These are phyloP conservation scores for Anthophora plumipes DNA, from an alignment of 2,888 invertebrate species.

Conservation along the genomic window DNA sequence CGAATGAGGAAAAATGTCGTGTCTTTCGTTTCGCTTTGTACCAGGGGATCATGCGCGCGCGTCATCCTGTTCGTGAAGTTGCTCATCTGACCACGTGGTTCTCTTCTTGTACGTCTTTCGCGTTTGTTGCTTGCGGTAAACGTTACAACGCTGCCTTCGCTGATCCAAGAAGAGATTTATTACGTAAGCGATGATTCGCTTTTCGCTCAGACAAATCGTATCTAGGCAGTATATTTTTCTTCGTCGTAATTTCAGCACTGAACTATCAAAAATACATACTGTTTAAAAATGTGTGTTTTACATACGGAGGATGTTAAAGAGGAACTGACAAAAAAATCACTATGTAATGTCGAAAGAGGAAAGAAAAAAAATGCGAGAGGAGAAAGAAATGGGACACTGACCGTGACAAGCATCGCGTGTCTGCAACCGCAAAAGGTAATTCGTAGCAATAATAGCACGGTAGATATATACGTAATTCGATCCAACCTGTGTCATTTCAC, in stretches of 20 bases:
- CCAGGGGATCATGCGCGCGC: neutral
- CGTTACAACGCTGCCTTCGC: constrained; percentile 4
- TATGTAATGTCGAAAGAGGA: neutral
- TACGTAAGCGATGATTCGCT: constrained; percentile 14
- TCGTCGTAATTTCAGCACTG: constrained; percentile 1
- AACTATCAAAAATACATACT: neutral
- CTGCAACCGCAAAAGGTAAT: constrained; percentile 57
- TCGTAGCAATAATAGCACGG: constrained; percentile 52
- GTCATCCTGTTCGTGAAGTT: neutral
- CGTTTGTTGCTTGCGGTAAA: neutral
- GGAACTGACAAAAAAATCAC: neutral
- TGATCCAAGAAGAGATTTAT: constrained; percentile 5
- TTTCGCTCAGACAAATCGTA: neutral
- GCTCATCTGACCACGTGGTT: neutral
- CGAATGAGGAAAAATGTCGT: neutral
- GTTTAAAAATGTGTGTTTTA: neutral
- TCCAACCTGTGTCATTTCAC: constrained; percentile 41
- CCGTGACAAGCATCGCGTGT: constrained; percentile 59
- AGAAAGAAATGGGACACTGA: constrained; percentile 57
- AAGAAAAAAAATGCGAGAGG: constrained; percentile 8
- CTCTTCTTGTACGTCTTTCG: neutral
- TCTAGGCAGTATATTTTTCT: neutral
- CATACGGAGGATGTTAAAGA: neutral
- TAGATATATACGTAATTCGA: constrained; percentile 55
- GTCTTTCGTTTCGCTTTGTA: neutral